A percentile compares a stretch with the other conserved stretches of the same genome.
These are phyloP conservation scores for Polypedilum pembai DNA, from an alignment of 1,140 invertebrate genomes.

Conservation along the genomic window DNA sequence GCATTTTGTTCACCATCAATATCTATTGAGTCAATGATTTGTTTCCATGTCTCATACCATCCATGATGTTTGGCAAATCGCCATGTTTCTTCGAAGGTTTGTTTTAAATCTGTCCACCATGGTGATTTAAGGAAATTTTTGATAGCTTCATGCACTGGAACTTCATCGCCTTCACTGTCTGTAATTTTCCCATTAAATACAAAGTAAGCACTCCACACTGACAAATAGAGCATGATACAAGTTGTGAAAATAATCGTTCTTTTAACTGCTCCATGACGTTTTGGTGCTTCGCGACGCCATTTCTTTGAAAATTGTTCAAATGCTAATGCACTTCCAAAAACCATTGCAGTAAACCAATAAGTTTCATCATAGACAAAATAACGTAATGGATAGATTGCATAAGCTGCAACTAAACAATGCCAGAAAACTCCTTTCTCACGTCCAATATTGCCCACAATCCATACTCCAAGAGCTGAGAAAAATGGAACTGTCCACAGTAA, in stretches of 20 bases:
- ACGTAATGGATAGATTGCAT: constrained; percentile 55
- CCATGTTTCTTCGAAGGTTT: constrained; percentile 67
- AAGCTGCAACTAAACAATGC: constrained; percentile 61
- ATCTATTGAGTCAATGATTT: constrained; percentile 78
- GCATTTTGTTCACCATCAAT: constrained; percentile 84
- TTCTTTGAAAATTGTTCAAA: constrained; percentile 69
- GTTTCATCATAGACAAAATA: constrained; percentile 61
- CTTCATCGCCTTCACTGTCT: constrained; percentile 78
- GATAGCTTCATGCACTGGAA: constrained; percentile 78
- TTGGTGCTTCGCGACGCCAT: constrained; percentile 60
- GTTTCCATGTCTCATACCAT: constrained; percentile 76
- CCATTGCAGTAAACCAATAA: constrained; percentile 58
- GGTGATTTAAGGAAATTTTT: constrained; percentile 86
- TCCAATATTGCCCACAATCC: constrained; percentile 85
- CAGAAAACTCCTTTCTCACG: constrained; percentile 62
- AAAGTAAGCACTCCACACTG: constrained; percentile 67
- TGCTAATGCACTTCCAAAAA: constrained; percentile 52
- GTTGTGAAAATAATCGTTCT: constrained; percentile 50
- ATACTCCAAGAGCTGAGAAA: constrained; percentile 69
- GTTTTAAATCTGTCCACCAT: constrained; percentile 64
- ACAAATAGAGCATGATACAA: constrained; percentile 60
- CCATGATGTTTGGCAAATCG: constrained; percentile 68
- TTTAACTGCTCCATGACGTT: constrained; percentile 41
- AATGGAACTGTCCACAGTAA: constrained; percentile 64
- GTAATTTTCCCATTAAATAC: constrained; percentile 85